Conservation (phyloP, 2,888 invertebrate species). For the Nysson spinosus region DNA sequence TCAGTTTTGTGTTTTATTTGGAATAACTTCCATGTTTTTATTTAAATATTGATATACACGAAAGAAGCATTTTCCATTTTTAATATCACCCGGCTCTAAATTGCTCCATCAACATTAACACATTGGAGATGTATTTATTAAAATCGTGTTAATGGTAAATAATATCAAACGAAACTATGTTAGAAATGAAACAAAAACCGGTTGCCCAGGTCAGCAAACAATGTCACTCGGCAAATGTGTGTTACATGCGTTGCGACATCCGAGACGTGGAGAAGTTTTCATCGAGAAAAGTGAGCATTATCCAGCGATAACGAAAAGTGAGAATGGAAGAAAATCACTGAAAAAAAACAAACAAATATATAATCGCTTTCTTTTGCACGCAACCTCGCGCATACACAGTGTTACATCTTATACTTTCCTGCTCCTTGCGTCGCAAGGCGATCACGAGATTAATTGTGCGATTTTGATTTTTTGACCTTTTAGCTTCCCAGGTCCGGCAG, state of each 20-base stretch:
- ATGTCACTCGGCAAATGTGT: slow-evolving; percentile 43
- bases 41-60: no score
- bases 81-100: no score
- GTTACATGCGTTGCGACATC: slow-evolving; percentile 54
- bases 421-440: slow-evolving; percentile 56
- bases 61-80: no score
- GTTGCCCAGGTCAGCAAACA: slow-evolving; percentile 46
- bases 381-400: slow-evolving; percentile 59
- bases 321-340: slow-evolving; percentile 2
- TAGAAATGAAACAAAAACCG: no score
- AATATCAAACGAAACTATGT: no score
- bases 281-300: slow-evolving; percentile 13
- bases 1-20: no score
- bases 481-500: slow-evolving; percentile 78
- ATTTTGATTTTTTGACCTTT: slow-evolving; percentile 77
- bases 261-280: slow-evolving; percentile 9
- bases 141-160: no score
- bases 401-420: slow-evolving; percentile 76
- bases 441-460: slow-evolving; percentile 73
- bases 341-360: background rate
- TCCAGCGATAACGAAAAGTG: slow-evolving; percentile 7
- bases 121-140: no score
- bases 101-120: no score
- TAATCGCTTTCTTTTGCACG: slow-evolving; percentile 14
- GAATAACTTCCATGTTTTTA: no score